Conservation (phyloP, 2,797 vertebrate genomes). For the Buphagus erythrorhynchus region DNA sequence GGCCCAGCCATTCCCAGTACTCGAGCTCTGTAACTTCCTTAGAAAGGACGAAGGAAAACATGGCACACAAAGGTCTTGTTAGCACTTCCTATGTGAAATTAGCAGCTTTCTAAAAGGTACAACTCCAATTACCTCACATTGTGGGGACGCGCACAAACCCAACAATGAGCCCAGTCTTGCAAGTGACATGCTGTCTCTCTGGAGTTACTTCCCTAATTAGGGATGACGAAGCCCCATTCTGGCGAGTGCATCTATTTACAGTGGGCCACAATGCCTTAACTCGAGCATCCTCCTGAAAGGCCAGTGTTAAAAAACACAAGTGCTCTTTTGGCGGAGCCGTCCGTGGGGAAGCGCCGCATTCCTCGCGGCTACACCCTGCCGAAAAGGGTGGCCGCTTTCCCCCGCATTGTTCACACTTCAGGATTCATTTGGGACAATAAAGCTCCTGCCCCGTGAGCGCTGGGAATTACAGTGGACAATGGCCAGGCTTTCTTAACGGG, state of each 20-base stretch:
- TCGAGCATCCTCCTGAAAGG: conserved; percentile 90
- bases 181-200: conserved; percentile 89
- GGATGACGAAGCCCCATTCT: conserved; percentile 93
- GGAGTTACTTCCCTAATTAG: conserved; percentile 98
- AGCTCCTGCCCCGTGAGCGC: conserved; percentile 82
- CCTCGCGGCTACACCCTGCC: conserved; percentile 83
- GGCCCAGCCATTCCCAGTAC: conserved; percentile 94
- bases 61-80: conserved; percentile 99
- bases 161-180: conserved; percentile 84
- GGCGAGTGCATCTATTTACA: conserved; percentile 91
- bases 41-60: conserved; percentile 98
- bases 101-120: conserved; percentile 99
- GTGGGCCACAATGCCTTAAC: conserved; percentile 86
- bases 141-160: conserved; percentile 87
- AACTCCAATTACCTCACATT: conserved; percentile 99
- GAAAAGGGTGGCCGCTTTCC: conserved; percentile 79
- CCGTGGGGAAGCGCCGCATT: conserved; percentile 84
- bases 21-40: conserved; percentile 95
- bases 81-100: conserved; percentile 99
- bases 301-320: conserved; percentile 91
- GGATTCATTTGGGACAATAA: conserved; percentile 88
- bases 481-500: conserved; percentile 83
- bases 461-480: conserved; percentile 89
- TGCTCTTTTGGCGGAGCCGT: conserved; percentile 87
- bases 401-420: conserved; percentile 87